phyloP scores from a whole-genome alignment of 1,140 invertebrate species.

The Phortica variegata region DNA sequence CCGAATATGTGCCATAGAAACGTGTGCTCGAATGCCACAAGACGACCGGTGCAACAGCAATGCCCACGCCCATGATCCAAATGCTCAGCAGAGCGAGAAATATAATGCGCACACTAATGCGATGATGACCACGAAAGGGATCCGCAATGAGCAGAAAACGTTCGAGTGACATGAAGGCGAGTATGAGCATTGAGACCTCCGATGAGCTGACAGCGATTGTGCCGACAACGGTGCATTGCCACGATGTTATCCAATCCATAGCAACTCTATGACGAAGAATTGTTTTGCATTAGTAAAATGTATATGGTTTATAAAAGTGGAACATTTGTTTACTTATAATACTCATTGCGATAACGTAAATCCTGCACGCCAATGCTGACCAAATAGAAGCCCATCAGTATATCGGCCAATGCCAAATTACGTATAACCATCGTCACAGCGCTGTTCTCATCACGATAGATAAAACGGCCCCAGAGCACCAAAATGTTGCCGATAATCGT shows the following conservation, averaged over 20 bases:
- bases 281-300: too few species aligned
- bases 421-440: slow-evolving; percentile 67
- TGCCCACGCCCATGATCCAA: slow-evolving; percentile 66
- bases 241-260: slow-evolving; percentile 69
- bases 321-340: slow-evolving; percentile 61
- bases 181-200: slow-evolving; percentile 74
- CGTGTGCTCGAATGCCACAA: slow-evolving; percentile 65
- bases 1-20: slow-evolving; percentile 68
- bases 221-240: slow-evolving; percentile 66
- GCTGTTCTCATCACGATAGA: slow-evolving; percentile 64
- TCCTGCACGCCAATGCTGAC: slow-evolving; percentile 71
- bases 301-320: too few species aligned
- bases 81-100: slow-evolving; percentile 57
- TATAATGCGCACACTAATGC: slow-evolving; percentile 62
- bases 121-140: slow-evolving; percentile 64
- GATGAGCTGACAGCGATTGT: slow-evolving; percentile 69
- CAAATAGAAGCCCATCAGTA: slow-evolving; percentile 79
- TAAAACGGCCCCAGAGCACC: slow-evolving; percentile 69
- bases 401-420: slow-evolving; percentile 76
- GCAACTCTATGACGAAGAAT: slow-evolving; percentile 56
- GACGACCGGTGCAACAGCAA: slow-evolving; percentile 69
- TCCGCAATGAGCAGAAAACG: slow-evolving; percentile 71
- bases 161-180: slow-evolving; percentile 77
- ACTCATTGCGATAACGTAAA: slow-evolving; percentile 64
- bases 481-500: slow-evolving; percentile 69